A percentile compares a stretch with the other conserved stretches of the same genome.
Evolutionary conservation across 2,797 vertebrate genomes (phyloP).

Genomic region (Leptatherina wallacei): DNA sequence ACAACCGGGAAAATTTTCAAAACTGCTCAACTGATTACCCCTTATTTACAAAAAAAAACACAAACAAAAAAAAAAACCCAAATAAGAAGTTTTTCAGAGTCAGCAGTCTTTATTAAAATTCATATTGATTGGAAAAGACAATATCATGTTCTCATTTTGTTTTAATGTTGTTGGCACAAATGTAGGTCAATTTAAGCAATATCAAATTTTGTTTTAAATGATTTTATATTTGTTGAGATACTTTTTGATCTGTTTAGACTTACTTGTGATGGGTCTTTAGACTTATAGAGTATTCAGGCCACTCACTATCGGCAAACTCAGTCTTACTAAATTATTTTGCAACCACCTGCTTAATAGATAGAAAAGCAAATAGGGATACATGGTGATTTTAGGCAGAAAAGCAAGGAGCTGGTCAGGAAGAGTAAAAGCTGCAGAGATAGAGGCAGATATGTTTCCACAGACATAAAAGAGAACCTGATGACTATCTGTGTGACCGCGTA

Average conservation of each 20-base stretch:
- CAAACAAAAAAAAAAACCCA: not conserved
- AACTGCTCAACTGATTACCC: not conserved
- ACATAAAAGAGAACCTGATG: constrained; percentile 58
- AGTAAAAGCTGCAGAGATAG: constrained; percentile 47
- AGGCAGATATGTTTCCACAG: constrained; percentile 56
- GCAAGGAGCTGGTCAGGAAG: constrained; percentile 33
- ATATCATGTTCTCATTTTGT: not conserved
- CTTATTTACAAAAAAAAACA: not conserved
- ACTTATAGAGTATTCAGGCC: not conserved
- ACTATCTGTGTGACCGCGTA: constrained; percentile 65
- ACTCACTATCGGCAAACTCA: not conserved
- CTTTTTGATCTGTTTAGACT: not conserved
- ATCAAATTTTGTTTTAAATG: not conserved
- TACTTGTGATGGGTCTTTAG: too few species aligned
- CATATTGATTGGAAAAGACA: not conserved
- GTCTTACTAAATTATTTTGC: not conserved
- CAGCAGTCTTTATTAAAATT: not conserved
- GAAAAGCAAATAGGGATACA: constrained; percentile 5
- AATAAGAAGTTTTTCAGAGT: not conserved
- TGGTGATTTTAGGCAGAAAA: constrained; percentile 11
- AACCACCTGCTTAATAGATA: constrained; percentile 24
- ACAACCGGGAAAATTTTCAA: not conserved
- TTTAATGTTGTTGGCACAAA: too few species aligned
- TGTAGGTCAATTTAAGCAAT: not conserved
- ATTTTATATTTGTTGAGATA: not conserved